Evolutionary conservation across 2,113 vertebrate species (phyloP), one percentile per base, ranked within the genome.

Genomic region (Alces alces): DNA sequence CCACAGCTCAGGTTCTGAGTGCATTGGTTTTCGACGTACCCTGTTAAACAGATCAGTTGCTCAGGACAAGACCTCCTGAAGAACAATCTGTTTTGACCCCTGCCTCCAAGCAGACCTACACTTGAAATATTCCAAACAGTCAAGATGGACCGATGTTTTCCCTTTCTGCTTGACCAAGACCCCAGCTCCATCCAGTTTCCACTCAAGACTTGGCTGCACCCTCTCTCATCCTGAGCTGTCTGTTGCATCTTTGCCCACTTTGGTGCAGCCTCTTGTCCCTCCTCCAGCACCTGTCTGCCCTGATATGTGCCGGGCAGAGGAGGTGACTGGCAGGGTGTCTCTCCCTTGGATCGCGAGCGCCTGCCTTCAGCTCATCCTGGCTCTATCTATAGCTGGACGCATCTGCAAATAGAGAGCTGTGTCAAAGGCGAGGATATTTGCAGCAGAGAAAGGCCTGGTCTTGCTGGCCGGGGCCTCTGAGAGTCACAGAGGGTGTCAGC

Each of bases 351-450:
- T 36, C 1, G 6, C 79, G 25, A 47, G n/a, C 30, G 50, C 55
- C 88, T 73, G 8, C 28, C 83, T 94, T 79, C n/a, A 58, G 80
- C 73, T 93, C 92, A 55, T 73, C 64, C 57, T 58, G 1, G 66
- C 13, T 83, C 97, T 96, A 91, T 96, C 93, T 97, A 96, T 93
- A 96, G 97, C 93, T 6, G 78, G 30, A 70, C 0, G 12, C n/a
- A 66, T 97, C 96, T 97, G 88, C 80, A 89, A 90, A 95, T 88
- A 95, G 97, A 89, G 83, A 92, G 92, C 92, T 89, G 84, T 93
- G 97, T 87, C 55, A 83, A 91, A 88, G 97, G 95, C 50, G 66
- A 96, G 95, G 98, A 89, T n/a, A 93, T 95, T 95, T 94, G 97
- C 80, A 85, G 92, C 97, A 97, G 96, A 95, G 95, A 96, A 39